These are phyloP conservation scores for Plebejus anna DNA, from an alignment of 2,888 invertebrate species.

Conservation along the genomic window DNA sequence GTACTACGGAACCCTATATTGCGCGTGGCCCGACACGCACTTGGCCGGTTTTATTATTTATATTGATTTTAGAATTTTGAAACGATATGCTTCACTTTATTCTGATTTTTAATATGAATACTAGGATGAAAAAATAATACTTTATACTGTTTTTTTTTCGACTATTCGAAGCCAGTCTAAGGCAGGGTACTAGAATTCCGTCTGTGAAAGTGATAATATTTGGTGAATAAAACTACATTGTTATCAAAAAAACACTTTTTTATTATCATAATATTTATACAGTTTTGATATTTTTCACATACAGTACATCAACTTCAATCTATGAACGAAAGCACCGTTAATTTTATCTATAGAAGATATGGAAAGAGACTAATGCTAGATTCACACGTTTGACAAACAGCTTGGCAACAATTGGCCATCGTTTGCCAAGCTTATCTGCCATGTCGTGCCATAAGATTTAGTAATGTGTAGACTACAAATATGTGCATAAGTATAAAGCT, in stretches of 20 bases:
- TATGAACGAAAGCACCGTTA: slow-evolving; percentile 70
- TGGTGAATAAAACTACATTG: background rate
- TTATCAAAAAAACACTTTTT: slow-evolving; percentile 50
- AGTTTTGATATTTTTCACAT: slow-evolving; percentile 45
- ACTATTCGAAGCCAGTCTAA: background rate
- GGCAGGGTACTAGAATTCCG: background rate
- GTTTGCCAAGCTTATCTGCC: background rate
- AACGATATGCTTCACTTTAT: too few species aligned
- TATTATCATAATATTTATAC: slow-evolving; percentile 57
- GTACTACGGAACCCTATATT: too few species aligned
- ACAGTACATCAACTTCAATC: slow-evolving; percentile 49
- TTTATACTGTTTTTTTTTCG: background rate
- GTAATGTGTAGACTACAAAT: slow-evolving; percentile 1
- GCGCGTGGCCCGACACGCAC: too few species aligned
- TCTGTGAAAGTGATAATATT: background rate
- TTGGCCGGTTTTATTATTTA: too few species aligned
- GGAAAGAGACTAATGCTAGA: slow-evolving; percentile 6
- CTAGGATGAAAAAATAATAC: too few species aligned
- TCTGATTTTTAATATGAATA: too few species aligned
- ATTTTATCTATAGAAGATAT: slow-evolving; percentile 41
- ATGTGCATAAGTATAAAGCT: slow-evolving; percentile 19
- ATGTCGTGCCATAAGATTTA: background rate
- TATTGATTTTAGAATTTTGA: too few species aligned
- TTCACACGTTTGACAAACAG: background rate
- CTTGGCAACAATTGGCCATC: background rate